Evolutionary conservation across 2,113 vertebrate genomes (phyloP).

Genomic region (Nestor notabilis): DNA sequence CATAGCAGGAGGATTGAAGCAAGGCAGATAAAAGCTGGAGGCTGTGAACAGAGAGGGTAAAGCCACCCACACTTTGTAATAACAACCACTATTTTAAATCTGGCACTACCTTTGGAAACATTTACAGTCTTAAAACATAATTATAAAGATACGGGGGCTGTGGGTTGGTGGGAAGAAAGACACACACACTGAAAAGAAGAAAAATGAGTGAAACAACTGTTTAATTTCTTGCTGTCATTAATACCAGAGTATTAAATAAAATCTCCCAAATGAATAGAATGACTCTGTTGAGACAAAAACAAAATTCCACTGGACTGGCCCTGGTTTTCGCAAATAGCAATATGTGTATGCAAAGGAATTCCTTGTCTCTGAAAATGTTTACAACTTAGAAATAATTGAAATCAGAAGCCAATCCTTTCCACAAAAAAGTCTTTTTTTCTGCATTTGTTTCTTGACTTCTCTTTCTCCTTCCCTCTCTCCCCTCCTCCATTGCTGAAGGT

Average conservation of each 20-base stretch:
- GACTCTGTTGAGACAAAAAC: slow-evolving; percentile 57
- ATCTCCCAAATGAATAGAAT: slow-evolving; percentile 61
- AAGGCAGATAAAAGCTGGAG: slow-evolving; percentile 34
- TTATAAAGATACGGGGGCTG: slow-evolving; percentile 51
- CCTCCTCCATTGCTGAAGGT: background rate
- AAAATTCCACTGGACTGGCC: slow-evolving; percentile 63
- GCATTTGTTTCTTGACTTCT: background rate
- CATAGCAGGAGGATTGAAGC: slow-evolving; percentile 4
- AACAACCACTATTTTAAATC: slow-evolving; percentile 60
- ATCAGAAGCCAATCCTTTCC: slow-evolving; percentile 64
- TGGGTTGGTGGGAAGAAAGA: slow-evolving; percentile 6
- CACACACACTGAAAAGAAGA: slow-evolving; percentile 32
- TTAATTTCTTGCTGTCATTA: slow-evolving; percentile 64
- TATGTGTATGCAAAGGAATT: slow-evolving; percentile 70
- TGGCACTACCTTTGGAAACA: slow-evolving; percentile 63
- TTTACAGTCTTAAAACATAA: slow-evolving; percentile 56
- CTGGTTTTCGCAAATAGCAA: slow-evolving; percentile 63
- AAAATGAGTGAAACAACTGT: slow-evolving; percentile 58
- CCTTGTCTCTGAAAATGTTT: slow-evolving; percentile 72
- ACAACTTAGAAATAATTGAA: slow-evolving; percentile 71
- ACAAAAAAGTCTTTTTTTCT: background rate
- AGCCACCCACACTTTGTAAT: slow-evolving; percentile 56
- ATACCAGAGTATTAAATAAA: slow-evolving; percentile 61
- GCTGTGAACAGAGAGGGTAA: background rate
- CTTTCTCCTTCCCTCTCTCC: background rate